Base-by-base conservation (phyloP, 1,140 invertebrate genomes). In the Wiebesia pumilae region DNA sequence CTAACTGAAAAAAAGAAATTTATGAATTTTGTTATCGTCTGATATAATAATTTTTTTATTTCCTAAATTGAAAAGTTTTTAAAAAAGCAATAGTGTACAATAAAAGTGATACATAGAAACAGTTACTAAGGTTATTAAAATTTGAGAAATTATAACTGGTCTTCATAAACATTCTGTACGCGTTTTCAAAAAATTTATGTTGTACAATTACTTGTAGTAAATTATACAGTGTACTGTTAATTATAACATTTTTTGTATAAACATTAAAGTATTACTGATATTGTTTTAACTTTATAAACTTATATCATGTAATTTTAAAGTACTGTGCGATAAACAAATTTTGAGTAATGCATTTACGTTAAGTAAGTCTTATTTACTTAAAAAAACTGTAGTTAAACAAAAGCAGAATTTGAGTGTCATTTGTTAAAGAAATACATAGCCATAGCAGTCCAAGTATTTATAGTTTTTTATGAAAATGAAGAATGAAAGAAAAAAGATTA, bases 21-120 rank as follows among this genome's bases (percentile, higher is more conserved):
- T 24, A 65, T 65, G 71, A 51, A 84, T 84, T 87, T 87, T 87
- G 81, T 83, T 67, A 81, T 27, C 24, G 58, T 79, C 10, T 43
- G 62, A 87, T 80, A 83, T n/a, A 83, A 82, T 54, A 87, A 16
- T 54, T 35, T 82, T 75, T 73, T 81, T 16, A 73, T 86, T 86
- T 77, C n/a, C 43, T 80, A 77, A 81, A 82, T 40, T 86, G 51
- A 82, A 40, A 82, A 86, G 33, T 77, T 77, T 82, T 86, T 82
- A 65, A 67, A 81, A 83, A 43, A 81, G 24, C 58, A 69, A 47
- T 73, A 81, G 35, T 62, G 69, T 65, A 10, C 30, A 86, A 51
- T 69, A 16, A 65, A 82, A 77, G 58, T 75, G 79, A 62, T 82
- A 82, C 12, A 67, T 58, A 73, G 27, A 79, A 40, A 85, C 40